phyloP scores from a whole-genome alignment of 2,113 vertebrate genomes.

The Ptychochromis oligacanthus region DNA sequence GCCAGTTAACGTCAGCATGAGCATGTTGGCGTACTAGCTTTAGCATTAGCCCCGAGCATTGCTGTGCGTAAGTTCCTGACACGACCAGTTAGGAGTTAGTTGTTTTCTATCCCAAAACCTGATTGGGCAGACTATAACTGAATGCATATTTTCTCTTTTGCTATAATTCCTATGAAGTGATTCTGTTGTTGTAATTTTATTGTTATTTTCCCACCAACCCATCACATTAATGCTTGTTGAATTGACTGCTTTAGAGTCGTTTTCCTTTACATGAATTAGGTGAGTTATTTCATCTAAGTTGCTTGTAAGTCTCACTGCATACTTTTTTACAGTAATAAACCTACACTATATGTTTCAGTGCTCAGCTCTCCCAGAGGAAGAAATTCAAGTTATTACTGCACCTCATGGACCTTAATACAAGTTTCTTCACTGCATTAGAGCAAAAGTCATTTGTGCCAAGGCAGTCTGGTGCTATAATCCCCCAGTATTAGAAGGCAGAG shows the following conservation, averaged over 20 bases:
- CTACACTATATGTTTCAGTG: not conserved
- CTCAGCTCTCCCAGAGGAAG: not conserved
- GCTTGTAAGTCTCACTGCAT: not conserved
- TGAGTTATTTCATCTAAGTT: not conserved
- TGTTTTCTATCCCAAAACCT: not conserved
- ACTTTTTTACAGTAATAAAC: not conserved
- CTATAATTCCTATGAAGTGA: no score
- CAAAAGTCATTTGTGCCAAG: slow-evolving; percentile 44
- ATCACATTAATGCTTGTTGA: not conserved
- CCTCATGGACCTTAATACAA: slow-evolving; percentile 23
- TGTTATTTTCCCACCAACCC: no score
- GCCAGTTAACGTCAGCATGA: not conserved
- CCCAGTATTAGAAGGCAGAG: slow-evolving; percentile 45
- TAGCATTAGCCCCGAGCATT: not conserved
- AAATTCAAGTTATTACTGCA: slow-evolving; percentile 31
- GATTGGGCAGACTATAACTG: fast-evolving
- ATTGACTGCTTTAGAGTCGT: not conserved
- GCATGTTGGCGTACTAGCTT: not conserved
- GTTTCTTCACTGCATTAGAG: slow-evolving; percentile 14
- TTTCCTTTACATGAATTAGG: not conserved
- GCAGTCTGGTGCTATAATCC: slow-evolving; percentile 49
- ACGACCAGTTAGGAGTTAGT: not conserved
- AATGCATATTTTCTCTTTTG: not conserved
- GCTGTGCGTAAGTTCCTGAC: not conserved
- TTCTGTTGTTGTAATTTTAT: no score